Base-by-base conservation (phyloP, 2,113 vertebrate species). In the Macquaria australasica region DNA sequence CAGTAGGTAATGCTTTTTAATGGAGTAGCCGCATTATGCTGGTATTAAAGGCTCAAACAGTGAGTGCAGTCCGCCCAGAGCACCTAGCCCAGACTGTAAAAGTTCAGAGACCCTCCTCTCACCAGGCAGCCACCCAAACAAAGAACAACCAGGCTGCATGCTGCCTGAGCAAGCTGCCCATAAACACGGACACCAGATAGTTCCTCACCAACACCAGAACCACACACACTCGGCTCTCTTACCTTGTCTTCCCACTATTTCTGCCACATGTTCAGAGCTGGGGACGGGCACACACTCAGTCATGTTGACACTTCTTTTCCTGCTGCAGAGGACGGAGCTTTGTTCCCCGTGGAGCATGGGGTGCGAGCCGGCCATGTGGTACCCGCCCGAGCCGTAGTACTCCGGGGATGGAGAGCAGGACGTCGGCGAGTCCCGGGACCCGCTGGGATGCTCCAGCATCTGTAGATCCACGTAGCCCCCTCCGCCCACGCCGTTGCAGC, bases 231-330 rank as follows among this genome's bases (percentile, higher is more conserved):
- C 2, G 5, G 50, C 15, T 51, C 92, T 51, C 93, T 92, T 92
- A 97, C 97, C 97, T 96, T 97, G 97, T 78, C 97, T 92, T 9
- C 97, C 97, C 45, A 97, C 97, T 31, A 97, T 97, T 77, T 97
- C 97, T 0, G 97, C 97, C 72, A 97, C 97, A 89, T 97, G 97
- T 25, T 97, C 97, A 0, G 97, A 97, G 86, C 96, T 97, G 84
- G 97, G 97, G 9, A 97, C 97, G 0, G 97, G 95, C 16, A 97
- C 97, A 64, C 97, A 97, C 66, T 97, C 97, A 1, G 97, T 97
- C 97, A 97, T 97, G 94, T 97, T 98, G 88, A 96, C 96, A 79
- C 97, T 96, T 90, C 97, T 96, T 85, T 96, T 97, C 83, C 97
- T 96, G 96, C 92, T 96, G 77, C 96, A 97, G 71, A 97, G 95